Conservation (phyloP, 2,888 invertebrate species). For the Sinopyrophorus schimmeli region DNA sequence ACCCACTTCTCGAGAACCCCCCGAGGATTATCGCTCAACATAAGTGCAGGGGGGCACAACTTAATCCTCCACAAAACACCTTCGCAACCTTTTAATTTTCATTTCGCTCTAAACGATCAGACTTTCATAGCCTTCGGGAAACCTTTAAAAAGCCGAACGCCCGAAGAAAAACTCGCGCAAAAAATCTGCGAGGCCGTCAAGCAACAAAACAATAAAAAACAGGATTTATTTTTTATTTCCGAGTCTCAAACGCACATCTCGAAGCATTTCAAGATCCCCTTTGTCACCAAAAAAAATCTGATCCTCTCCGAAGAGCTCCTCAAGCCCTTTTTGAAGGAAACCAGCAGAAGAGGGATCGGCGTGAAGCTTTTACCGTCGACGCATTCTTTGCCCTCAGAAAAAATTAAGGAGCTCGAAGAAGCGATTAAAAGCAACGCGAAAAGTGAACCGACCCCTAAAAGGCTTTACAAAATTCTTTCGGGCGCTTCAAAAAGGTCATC, state of each 20-base stretch:
- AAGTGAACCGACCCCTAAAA: not conserved
- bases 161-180: constrained; percentile 15
- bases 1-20: constrained; percentile 12
- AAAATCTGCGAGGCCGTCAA: constrained; percentile 20
- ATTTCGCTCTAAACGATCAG: constrained; percentile 20
- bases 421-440: not conserved
- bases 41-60: constrained; percentile 2
- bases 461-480: too few relatives aligned
- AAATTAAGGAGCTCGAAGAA: constrained; percentile 2
- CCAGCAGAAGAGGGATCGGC: constrained; percentile 7
- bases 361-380: not conserved
- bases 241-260: constrained; percentile 12
- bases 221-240: constrained; percentile 23
- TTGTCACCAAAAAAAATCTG: constrained; percentile 16
- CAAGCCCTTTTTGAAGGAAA: constrained; percentile 16
- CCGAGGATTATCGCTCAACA: constrained; percentile 11
- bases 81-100: constrained; percentile 24
- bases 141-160: constrained; percentile 6
- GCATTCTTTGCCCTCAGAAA: constrained; percentile 3
- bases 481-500: too few relatives aligned
- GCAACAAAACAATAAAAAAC: constrained; percentile 5
- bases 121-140: constrained; percentile 29
- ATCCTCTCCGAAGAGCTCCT: constrained; percentile 22
- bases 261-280: constrained; percentile 22
- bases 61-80: constrained; percentile 17